Evolutionary conservation across 1,140 invertebrate genomes (phyloP).

Genomic region (Aphelenchoides fujianensis): DNA sequence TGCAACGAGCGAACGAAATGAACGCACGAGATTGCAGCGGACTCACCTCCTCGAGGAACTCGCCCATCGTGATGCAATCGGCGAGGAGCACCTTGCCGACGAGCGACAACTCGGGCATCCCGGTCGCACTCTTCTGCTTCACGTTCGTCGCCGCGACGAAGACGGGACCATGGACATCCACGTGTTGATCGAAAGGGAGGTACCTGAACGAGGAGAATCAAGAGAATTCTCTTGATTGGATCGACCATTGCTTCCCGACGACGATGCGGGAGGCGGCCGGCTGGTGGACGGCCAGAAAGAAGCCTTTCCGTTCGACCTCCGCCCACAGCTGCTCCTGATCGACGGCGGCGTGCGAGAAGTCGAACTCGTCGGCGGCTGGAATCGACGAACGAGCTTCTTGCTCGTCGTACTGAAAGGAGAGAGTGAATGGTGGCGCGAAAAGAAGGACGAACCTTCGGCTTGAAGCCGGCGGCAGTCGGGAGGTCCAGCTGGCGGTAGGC

Average conservation of each 20-base stretch:
- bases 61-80: conserved; percentile 38
- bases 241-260: conserved; percentile 22
- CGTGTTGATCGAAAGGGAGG: conserved; percentile 29
- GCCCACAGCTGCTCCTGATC: conserved; percentile 16
- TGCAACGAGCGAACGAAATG: conserved; percentile 31
- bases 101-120: background rate
- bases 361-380: background rate
- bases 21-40: background rate
- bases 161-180: conserved; percentile 36
- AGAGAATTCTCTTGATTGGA: background rate
- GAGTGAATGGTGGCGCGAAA: too few species aligned
- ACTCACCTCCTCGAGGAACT: conserved; percentile 41
- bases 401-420: conserved; percentile 7
- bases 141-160: conserved; percentile 32
- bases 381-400: background rate
- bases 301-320: conserved; percentile 20
- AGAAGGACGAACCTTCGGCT: background rate
- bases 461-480: background rate
- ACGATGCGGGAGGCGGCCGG: conserved; percentile 21
- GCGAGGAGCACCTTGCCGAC: conserved; percentile 36
- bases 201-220: conserved; percentile 26
- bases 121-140: background rate
- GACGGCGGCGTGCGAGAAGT: background rate
- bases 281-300: conserved; percentile 17
- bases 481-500: background rate